Percentiles rank a stretch among this genome's conserved stretches.
These are phyloP conservation scores for Rhagium mordax DNA, from an alignment of 2,888 invertebrate species.

Conservation along the genomic window DNA sequence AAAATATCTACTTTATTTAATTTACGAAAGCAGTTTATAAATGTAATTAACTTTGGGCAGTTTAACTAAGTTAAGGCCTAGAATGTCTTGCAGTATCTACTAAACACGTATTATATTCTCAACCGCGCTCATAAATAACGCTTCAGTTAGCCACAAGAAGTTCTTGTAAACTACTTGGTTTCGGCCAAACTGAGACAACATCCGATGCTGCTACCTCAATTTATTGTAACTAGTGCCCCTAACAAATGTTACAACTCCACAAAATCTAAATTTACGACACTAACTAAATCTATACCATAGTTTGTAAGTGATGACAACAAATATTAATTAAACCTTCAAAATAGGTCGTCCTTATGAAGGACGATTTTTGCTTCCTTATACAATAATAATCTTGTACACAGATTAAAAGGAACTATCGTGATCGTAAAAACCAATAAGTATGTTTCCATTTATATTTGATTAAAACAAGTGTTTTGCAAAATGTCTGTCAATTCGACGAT, in stretches of 20 bases:
- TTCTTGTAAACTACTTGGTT: constrained; percentile 48
- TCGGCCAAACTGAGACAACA: constrained; percentile 45
- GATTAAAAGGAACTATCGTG: too few relatives aligned
- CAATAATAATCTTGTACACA: too few relatives aligned
- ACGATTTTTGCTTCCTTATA: not conserved
- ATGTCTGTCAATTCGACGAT: too few relatives aligned
- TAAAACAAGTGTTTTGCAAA: too few relatives aligned
- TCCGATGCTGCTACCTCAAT: constrained; percentile 41
- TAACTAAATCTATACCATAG: constrained; percentile 2
- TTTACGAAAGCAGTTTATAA: constrained; percentile 6
- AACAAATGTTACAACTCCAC: constrained; percentile 46
- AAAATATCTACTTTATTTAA: not conserved
- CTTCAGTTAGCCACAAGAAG: constrained; percentile 47
- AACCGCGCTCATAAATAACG: constrained; percentile 46
- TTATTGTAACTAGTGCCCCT: constrained; percentile 44
- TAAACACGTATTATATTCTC: constrained; percentile 47
- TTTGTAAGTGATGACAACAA: not conserved
- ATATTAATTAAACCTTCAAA: not conserved
- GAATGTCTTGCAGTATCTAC: constrained; percentile 39
- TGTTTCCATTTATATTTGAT: too few relatives aligned
- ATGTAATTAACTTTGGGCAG: constrained; percentile 20
- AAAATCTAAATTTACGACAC: constrained; percentile 30
- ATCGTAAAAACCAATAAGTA: too few relatives aligned
- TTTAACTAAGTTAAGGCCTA: constrained; percentile 7
- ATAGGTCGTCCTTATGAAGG: not conserved